Evolutionary conservation across 2,888 invertebrate species (phyloP).

Genomic region (Parasteatoda lunata): DNA sequence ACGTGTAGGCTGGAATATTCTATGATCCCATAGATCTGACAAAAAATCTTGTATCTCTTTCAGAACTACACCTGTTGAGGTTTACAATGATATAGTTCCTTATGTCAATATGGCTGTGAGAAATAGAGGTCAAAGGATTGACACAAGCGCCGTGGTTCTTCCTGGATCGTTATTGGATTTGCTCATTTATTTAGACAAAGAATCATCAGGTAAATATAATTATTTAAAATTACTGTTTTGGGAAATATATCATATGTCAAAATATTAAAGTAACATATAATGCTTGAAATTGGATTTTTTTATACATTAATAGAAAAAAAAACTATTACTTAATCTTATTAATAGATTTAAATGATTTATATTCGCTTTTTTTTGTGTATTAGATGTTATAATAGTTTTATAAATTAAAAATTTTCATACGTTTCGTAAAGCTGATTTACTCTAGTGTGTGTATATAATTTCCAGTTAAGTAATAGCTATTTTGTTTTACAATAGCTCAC

Average conservation of each 20-base stretch:
- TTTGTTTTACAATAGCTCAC: conserved; percentile 26
- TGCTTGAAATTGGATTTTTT: neutral
- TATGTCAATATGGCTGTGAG: conserved; percentile 59
- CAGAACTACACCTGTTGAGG: conserved; percentile 26
- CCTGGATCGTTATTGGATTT: conserved; percentile 60
- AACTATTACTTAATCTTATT: too few relatives aligned
- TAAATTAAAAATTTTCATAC: too few relatives aligned
- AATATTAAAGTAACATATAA: neutral
- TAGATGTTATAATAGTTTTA: too few relatives aligned
- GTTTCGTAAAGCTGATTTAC: neutral
- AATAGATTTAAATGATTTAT: too few relatives aligned
- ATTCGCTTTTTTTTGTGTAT: too few relatives aligned
- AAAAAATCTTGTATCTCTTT: neutral
- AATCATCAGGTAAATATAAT: conserved; percentile 41
- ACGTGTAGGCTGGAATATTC: too few relatives aligned
- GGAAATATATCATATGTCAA: neutral
- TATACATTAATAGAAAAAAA: too few relatives aligned
- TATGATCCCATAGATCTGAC: too few relatives aligned
- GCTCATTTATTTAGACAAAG: conserved; percentile 63
- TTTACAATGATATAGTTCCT: conserved; percentile 42
- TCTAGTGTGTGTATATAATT: neutral
- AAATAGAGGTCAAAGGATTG: conserved; percentile 46
- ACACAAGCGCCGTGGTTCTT: conserved; percentile 57
- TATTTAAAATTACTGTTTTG: neutral
- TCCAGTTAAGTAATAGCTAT: neutral